Evolutionary conservation across 2,888 invertebrate genomes (phyloP).

Genomic region (Rhimphoctona megacephalus): DNA sequence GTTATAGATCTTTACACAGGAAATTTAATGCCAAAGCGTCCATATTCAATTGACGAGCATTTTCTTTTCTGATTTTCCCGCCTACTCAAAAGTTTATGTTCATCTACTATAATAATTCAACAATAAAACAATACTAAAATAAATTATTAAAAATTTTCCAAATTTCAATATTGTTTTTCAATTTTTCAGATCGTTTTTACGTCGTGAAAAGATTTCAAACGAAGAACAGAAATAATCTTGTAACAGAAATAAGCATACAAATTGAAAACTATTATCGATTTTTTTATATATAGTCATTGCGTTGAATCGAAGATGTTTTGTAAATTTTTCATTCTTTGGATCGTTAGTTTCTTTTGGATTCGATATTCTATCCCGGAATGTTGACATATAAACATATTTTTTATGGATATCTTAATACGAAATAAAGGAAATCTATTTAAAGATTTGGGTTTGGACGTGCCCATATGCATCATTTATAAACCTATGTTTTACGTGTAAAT

Average conservation of each 20-base stretch:
- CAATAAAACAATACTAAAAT: not conserved
- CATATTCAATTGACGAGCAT: not conserved
- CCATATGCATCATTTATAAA: slow-evolving; percentile 19
- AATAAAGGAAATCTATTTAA: not conserved
- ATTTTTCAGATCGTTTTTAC: not conserved
- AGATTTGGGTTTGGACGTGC: not conserved
- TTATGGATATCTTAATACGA: not conserved
- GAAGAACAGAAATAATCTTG: too few species aligned
- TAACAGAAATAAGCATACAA: not conserved
- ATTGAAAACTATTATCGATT: not conserved
- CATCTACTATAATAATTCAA: not conserved
- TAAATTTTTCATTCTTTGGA: not conserved
- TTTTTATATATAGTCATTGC: not conserved
- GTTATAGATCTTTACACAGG: slow-evolving; percentile 22
- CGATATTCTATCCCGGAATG: not conserved
- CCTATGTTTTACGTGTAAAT: slow-evolving; percentile 36
- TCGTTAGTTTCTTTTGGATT: not conserved
- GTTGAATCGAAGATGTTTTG: not conserved
- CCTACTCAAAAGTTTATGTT: not conserved
- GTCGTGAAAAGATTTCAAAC: too few species aligned
- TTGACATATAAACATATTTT: not conserved
- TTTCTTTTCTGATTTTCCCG: not conserved
- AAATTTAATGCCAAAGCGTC: not conserved
- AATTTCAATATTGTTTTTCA: too few species aligned
- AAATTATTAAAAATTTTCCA: not conserved